phyloP scores from a whole-genome alignment of 2,797 vertebrate species.

The Pipistrellus pygmaeus region DNA sequence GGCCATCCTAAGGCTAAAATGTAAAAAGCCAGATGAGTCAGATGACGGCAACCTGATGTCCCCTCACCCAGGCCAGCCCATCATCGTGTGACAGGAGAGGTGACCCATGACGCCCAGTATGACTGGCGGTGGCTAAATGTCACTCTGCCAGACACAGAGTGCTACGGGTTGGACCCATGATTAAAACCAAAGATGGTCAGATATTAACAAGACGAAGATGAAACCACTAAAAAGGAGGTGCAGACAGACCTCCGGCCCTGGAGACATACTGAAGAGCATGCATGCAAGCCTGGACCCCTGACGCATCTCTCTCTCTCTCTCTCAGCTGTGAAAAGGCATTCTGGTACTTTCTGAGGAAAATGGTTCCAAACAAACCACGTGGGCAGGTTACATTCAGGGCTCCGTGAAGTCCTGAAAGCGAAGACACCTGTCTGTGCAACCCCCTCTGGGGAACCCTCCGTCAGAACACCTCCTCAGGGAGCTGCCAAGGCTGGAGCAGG shows the following conservation, averaged over 20 bases:
- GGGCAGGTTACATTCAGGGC: neutral
- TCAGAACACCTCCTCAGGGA: neutral
- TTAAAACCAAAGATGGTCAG: neutral
- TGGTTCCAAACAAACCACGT: neutral
- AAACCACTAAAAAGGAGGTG: neutral
- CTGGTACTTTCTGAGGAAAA: neutral
- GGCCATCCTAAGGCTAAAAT: neutral
- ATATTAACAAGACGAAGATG: too few species aligned
- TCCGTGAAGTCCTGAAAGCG: neutral
- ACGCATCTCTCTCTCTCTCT: neutral
- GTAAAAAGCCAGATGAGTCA: neutral
- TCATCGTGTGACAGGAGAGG: neutral
- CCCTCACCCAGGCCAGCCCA: neutral
- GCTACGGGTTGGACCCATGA: neutral
- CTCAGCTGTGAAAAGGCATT: constrained; percentile 9
- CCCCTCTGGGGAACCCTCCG: neutral
- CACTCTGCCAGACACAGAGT: neutral
- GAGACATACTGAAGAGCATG: neutral
- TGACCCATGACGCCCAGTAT: fast-evolving
- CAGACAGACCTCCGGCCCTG: neutral
- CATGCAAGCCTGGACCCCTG: neutral
- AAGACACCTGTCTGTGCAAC: neutral
- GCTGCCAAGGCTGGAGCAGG: neutral
- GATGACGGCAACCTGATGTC: neutral
- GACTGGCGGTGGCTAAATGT: neutral